These are phyloP conservation scores for Lycorma delicatula DNA, from an alignment of 1,140 invertebrate genomes.

Conservation along the genomic window DNA sequence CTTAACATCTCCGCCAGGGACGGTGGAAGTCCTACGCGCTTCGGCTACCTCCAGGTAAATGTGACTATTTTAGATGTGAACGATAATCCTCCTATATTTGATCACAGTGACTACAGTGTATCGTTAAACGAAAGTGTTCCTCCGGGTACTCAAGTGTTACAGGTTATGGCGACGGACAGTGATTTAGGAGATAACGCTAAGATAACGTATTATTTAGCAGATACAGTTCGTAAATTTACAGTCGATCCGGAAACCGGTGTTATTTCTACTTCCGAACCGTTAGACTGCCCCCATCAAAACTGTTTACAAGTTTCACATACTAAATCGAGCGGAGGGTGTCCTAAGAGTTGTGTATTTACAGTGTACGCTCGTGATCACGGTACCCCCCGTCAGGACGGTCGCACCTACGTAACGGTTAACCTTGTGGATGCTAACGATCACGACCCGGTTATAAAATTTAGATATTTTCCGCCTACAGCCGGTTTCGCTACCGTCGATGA, in stretches of 20 bases:
- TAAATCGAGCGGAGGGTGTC: conserved; percentile 49
- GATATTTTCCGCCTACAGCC: conserved; percentile 74
- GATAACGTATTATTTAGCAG: conserved; percentile 80
- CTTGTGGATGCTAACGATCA: conserved; percentile 83
- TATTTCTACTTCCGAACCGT: conserved; percentile 67
- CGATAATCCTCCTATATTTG: conserved; percentile 90
- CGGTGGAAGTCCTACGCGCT: conserved; percentile 66
- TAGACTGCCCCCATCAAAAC: conserved; percentile 65
- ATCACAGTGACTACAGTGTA: conserved; percentile 86
- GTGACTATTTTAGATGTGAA: conserved; percentile 88
- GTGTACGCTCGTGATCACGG: conserved; percentile 90
- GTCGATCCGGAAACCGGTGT: conserved; percentile 82
- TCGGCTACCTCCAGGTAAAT: conserved; percentile 82
- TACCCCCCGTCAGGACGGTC: conserved; percentile 76
- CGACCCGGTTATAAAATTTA: conserved; percentile 84
- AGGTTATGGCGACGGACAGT: conserved; percentile 84
- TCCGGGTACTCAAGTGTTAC: conserved; percentile 75
- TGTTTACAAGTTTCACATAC: conserved; percentile 37
- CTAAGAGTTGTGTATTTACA: conserved; percentile 88
- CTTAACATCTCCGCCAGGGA: conserved; percentile 86
- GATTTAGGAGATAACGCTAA: conserved; percentile 88
- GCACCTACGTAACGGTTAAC: conserved; percentile 92
- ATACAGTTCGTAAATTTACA: conserved; percentile 74
- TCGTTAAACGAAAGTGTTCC: conserved; percentile 84
- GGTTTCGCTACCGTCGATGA: conserved; percentile 86